phyloP scores from a whole-genome alignment of 2,797 vertebrate species.

The Periparus ater region DNA sequence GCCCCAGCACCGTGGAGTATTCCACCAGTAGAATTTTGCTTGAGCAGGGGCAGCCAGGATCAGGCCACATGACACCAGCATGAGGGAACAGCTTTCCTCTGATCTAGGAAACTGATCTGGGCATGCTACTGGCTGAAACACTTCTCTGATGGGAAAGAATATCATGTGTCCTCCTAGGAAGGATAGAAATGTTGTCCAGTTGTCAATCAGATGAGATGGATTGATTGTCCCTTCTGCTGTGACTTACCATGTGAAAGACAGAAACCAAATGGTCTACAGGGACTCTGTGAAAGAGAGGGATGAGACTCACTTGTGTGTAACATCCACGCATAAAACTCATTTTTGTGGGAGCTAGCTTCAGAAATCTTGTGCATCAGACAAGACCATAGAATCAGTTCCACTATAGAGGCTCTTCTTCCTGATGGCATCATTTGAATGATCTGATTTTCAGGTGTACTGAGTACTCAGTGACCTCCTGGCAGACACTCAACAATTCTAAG shows the following conservation, averaged over 20 bases:
- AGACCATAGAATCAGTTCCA: background rate
- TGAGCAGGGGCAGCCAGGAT: background rate
- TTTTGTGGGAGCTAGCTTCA: background rate
- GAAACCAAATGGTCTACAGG: background rate
- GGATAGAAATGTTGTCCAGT: background rate
- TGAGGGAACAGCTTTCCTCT: background rate
- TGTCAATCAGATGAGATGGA: background rate
- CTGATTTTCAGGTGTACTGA: background rate
- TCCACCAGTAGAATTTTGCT: slow-evolving; percentile 1
- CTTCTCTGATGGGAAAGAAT: background rate
- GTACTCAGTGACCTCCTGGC: background rate
- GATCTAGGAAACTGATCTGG: slow-evolving; percentile 23
- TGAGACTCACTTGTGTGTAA: background rate
- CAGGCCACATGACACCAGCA: background rate
- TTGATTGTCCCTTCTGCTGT: background rate
- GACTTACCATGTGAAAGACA: background rate
- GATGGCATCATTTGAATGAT: background rate
- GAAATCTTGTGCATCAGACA: background rate
- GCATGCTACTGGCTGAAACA: background rate
- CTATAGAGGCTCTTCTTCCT: background rate
- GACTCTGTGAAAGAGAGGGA: background rate
- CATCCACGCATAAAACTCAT: background rate
- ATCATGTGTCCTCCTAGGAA: background rate
- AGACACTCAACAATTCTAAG: background rate
- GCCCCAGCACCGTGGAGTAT: background rate